These are phyloP conservation scores for Diogma glabrata DNA, from an alignment of 2,888 invertebrate genomes.

Conservation along the genomic window DNA sequence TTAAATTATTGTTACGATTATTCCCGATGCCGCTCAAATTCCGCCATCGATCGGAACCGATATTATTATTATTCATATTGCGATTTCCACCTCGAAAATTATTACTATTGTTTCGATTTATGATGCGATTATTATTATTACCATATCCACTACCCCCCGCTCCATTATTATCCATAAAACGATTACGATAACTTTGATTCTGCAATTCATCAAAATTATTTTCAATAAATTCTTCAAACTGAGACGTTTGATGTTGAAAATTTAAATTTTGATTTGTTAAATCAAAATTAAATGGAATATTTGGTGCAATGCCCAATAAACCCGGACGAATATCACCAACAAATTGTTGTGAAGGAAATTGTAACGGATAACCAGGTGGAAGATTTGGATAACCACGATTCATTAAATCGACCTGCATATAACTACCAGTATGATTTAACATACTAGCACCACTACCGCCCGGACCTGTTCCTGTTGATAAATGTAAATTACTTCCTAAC, in stretches of 20 bases:
- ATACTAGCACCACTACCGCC: background rate
- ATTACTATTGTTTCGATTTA: conserved; percentile 5
- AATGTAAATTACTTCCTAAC: background rate
- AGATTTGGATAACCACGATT: background rate
- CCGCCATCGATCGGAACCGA: conserved; percentile 1
- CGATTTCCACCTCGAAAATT: background rate
- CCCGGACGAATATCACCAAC: conserved; percentile 43
- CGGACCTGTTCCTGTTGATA: conserved; percentile 5
- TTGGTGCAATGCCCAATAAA: conserved; percentile 45
- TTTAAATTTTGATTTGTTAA: conserved; percentile 3
- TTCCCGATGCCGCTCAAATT: background rate
- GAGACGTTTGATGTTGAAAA: conserved; percentile 1
- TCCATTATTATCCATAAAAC: conserved; percentile 19
- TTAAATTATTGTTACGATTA: background rate
- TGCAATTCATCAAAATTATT: conserved; percentile 24
- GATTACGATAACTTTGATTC: background rate
- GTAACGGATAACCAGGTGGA: conserved; percentile 11
- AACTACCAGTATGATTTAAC: background rate
- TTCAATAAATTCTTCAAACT: conserved; percentile 5
- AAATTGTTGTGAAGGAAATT: conserved; percentile 27
- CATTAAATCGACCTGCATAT: background rate
- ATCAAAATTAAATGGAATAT: conserved; percentile 38
- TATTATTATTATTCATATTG: conserved; percentile 5
- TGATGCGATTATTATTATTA: background rate
- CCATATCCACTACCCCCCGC: background rate